phyloP scores from a whole-genome alignment of 2,888 invertebrate genomes.

The Drosophila imparisetae region DNA sequence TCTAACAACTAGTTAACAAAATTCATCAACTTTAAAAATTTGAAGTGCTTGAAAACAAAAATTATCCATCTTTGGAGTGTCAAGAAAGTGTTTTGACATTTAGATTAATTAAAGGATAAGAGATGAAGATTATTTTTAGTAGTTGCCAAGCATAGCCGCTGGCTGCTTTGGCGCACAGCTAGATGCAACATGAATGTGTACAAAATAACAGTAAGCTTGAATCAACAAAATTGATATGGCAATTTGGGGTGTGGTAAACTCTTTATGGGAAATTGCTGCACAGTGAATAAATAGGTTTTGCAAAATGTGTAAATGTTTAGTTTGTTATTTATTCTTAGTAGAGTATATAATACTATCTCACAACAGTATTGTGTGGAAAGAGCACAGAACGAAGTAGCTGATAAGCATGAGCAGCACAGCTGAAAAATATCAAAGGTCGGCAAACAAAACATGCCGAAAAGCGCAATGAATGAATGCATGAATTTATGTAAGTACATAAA shows the following conservation, averaged over 20 bases:
- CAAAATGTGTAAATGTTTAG: neutral
- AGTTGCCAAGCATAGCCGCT: neutral
- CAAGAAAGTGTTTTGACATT: neutral
- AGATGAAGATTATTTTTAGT: neutral
- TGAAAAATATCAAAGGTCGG: constrained; percentile 26
- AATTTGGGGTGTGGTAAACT: neutral
- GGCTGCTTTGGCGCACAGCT: too few species aligned
- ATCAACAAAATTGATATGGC: neutral
- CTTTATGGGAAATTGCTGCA: neutral
- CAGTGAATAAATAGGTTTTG: neutral
- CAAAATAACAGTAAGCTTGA: neutral
- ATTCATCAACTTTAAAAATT: neutral
- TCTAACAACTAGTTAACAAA: neutral
- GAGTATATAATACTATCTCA: neutral
- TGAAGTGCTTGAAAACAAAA: accelerated
- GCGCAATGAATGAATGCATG: constrained; percentile 57
- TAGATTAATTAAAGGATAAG: too few species aligned
- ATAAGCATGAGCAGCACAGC: neutral
- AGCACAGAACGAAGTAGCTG: neutral
- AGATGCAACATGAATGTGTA: neutral
- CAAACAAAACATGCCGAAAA: constrained; percentile 2
- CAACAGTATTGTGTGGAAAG: neutral
- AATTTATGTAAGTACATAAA: constrained; percentile 34
- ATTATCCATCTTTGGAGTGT: neutral
- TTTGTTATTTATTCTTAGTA: neutral